Base-by-base conservation (phyloP, 2,888 invertebrate species). In the Polyploca ridens region DNA sequence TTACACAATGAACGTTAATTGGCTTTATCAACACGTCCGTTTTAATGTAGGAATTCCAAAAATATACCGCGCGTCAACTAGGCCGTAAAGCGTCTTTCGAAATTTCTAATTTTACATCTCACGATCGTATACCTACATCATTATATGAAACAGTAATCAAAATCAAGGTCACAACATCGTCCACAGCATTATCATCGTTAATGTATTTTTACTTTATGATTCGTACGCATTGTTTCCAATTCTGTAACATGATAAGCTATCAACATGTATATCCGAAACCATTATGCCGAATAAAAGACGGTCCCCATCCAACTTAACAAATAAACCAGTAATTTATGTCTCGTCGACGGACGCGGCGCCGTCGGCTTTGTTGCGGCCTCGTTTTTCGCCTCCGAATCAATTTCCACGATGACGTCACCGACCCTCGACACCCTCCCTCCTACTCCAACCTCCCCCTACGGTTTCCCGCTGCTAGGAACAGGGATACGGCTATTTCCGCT, bases 371-470 rank as follows among this genome's bases (percentile, higher is more conserved):
- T 86, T 85, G 84, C 87, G 89, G 88, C 90, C 88, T 86, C 87
- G 86, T 90, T 90, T 90, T 91, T 88, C 89, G 88, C 88, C 88
- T 85, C 83, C 86, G 87, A 91, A 92, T 92, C 91, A 92, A 92
- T 92, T 91, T 90, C 85, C 86, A 88, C 84, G 82, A 84, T 92
- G 90, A 92, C 91, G 91, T 90, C 91, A 90, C 84, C 75, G 68
- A 76, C 81, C 75, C 81, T 69, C 74, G 77, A 69, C 79, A n/a
- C 78, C 69, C 78, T 72, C 76, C 83, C 70, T 69, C 69, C 72
- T 70, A 75, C 76, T 71, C 65, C 46, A 69, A 64, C 68, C 60
- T 66, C 73, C 60, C 71, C 66, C 78, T 77, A 69, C 70, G 76
- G 76, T 75, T 82, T 77, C 81, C 76, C 77, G 76, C 80, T 79